Evolutionary conservation across 2,888 invertebrate genomes (phyloP), one percentile per base, ranked within the genome.

Genomic region (Bombylius discolor): DNA sequence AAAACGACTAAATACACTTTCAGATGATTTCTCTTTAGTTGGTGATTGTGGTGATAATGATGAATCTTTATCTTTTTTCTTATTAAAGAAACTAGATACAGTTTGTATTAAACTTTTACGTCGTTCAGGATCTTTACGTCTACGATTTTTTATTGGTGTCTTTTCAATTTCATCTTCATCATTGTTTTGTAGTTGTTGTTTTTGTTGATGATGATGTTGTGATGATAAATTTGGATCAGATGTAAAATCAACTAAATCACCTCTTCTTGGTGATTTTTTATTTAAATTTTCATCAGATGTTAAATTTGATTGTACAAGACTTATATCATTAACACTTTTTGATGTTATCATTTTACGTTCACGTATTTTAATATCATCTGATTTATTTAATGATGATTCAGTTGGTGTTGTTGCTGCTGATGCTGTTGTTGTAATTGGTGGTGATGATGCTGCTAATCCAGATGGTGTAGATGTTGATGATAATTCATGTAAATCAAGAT

Each of bases 71-170:
- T 61, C 59, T 58, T 64, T 62, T 76, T 66, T 58, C 70, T 87
- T 85, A 65, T 83, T 81, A 69, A 92, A 87, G 70, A 91, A 87
- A 70, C 84, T 89, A 23, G 89, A 85, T 60, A 92, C 83, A 53
- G 89, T 83, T 74, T 87, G 89, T 66, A 90, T 89, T 53, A 91
- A 83, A 72, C 89, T 89, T 66, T 84, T 88, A 59, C 89, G 79
- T 60, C 89, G 78, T 65, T 87, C 86, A 0, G 81, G 78, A 68
- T 84, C 84, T 66, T 83, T 84, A 52, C 65, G 64, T 1, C 70
- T 63, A 9, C 68, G 65, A 51, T 56, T 64, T 4, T 66, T 56
- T 57, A 67, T 68, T 42, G 31, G 53, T 32, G 45, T 34, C 6
- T 42, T 44, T 33, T 45, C 11, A 52, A 50, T 42, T 23, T 45